Evolutionary conservation across 2,888 invertebrate species (phyloP).

Genomic region (Macaria liturata): DNA sequence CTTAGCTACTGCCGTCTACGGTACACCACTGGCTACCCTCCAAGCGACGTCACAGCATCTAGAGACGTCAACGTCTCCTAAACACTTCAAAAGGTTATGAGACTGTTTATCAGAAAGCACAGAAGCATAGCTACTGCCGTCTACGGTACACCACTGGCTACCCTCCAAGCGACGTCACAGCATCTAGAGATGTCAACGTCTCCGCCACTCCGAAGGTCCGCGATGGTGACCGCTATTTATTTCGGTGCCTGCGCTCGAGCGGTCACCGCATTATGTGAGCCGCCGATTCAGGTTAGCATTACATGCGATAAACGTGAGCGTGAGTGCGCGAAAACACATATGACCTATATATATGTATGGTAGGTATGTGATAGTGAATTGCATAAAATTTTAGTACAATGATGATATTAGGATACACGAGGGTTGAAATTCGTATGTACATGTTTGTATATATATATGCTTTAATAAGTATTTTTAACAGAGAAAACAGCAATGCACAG

Average conservation of each 20-base stretch:
- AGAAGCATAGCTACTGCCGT: not conserved
- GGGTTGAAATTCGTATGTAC: too few species aligned
- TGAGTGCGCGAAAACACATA: too few species aligned
- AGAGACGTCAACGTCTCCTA: not conserved
- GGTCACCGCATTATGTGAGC: constrained; percentile 3
- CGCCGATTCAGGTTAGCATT: too few species aligned
- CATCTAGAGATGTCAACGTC: constrained; percentile 46
- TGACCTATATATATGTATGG: too few species aligned
- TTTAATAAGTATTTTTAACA: too few species aligned
- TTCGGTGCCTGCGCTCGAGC: constrained; percentile 30
- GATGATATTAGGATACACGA: too few species aligned
- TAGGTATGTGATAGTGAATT: too few species aligned
- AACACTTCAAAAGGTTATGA: too few species aligned
- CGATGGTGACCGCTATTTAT: constrained; percentile 40
- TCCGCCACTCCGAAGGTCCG: constrained; percentile 41
- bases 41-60: constrained; percentile 39
- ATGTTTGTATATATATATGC: too few species aligned
- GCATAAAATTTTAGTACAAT: too few species aligned
- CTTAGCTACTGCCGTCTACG: not conserved
- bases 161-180: constrained; percentile 42
- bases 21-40: constrained; percentile 32
- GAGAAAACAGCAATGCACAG: too few species aligned
- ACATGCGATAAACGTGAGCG: too few species aligned
- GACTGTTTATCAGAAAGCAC: not conserved
- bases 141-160: constrained; percentile 29